Conservation (phyloP, 1,140 invertebrate species). For the Colletes latitarsis region DNA sequence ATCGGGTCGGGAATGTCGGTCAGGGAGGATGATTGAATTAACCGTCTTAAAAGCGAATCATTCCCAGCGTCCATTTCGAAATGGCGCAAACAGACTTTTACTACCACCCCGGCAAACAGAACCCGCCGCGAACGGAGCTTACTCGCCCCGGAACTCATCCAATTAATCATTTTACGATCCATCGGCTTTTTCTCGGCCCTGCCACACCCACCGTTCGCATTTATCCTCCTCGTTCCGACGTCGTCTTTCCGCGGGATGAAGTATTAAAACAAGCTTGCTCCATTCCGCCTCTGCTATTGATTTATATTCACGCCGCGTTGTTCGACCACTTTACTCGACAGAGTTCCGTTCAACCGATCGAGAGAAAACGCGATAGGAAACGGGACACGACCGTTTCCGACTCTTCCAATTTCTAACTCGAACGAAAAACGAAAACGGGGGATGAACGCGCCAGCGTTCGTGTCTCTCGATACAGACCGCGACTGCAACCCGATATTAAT, state of each 20-base stretch:
- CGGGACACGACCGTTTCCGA: too few relatives aligned
- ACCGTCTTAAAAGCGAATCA: constrained; percentile 62
- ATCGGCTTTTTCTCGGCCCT: constrained; percentile 44
- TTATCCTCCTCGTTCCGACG: constrained; percentile 4
- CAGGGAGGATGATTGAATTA: constrained; percentile 63
- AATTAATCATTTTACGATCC: constrained; percentile 73
- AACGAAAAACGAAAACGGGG: too few relatives aligned
- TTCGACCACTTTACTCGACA: constrained; percentile 21
- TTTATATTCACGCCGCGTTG: constrained; percentile 42
- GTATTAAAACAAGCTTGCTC: constrained; percentile 39
- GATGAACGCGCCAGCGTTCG: too few relatives aligned
- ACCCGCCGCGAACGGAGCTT: constrained; percentile 28
- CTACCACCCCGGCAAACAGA: constrained; percentile 56
- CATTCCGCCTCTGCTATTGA: constrained; percentile 24
- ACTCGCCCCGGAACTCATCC: constrained; percentile 55
- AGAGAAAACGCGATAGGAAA: neutral
- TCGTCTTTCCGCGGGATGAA: constrained; percentile 27
- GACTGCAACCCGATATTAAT: too few relatives aligned
- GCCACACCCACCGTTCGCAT: constrained; percentile 39
- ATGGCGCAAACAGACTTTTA: constrained; percentile 65
- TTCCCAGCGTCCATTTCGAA: constrained; percentile 29
- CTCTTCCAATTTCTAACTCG: too few relatives aligned
- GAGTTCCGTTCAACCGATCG: neutral
- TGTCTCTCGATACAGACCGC: too few relatives aligned
- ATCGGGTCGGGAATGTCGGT: neutral